These are phyloP conservation scores for Akabosia matsudoensis DNA, from an alignment of 1,140 invertebrate genomes.

Conservation along the genomic window DNA sequence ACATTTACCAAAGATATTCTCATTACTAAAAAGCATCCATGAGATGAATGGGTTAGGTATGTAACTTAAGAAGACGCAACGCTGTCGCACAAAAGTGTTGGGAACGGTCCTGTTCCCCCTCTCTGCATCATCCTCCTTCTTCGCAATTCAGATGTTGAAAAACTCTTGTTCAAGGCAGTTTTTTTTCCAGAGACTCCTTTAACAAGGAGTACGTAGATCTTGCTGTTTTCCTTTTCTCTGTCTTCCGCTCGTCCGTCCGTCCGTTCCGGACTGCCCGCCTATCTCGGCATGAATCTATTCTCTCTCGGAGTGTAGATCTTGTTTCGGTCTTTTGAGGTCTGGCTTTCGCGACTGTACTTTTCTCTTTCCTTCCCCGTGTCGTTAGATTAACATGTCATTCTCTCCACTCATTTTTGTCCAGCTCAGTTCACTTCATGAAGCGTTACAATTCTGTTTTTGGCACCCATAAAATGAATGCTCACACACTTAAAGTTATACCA, in stretches of 20 bases:
- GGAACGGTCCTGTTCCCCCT: background rate
- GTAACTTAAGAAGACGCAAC: too few relatives aligned
- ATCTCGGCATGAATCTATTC: conserved; percentile 17
- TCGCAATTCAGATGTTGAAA: too few relatives aligned
- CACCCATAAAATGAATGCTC: background rate
- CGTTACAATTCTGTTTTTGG: conserved; percentile 18
- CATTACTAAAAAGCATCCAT: too few relatives aligned
- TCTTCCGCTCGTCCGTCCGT: conserved; percentile 25
- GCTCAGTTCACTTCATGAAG: conserved; percentile 22
- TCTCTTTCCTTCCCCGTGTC: background rate
- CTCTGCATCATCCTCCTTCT: too few relatives aligned
- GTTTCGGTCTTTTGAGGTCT: background rate
- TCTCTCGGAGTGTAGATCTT: background rate
- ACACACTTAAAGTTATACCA: background rate
- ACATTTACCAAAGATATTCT: too few relatives aligned
- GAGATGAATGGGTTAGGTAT: too few relatives aligned
- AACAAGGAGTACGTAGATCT: too few relatives aligned
- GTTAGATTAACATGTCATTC: background rate
- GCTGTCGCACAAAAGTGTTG: too few relatives aligned
- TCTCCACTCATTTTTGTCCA: conserved; percentile 21
- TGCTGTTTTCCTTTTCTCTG: conserved; percentile 25
- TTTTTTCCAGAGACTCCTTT: too few relatives aligned
- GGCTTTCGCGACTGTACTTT: background rate
- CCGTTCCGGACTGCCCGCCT: conserved; percentile 29
- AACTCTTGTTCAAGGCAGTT: too few relatives aligned